Conservation (phyloP, 2,888 invertebrate genomes). For the Patella ulyssiponensis region DNA sequence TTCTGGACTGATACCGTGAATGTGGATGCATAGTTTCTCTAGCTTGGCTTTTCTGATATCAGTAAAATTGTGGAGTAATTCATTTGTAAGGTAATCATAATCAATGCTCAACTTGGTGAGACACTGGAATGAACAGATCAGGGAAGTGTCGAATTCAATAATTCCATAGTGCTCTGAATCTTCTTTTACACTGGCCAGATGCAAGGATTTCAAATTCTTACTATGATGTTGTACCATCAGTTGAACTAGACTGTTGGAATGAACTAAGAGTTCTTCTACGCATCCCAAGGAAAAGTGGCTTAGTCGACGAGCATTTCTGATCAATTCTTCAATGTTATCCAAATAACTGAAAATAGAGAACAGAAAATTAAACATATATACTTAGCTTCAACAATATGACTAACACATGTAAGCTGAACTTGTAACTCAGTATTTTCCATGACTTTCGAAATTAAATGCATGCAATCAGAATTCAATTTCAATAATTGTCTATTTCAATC, state of each 20-base stretch:
- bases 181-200: constrained; percentile 82
- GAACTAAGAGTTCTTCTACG: constrained; percentile 75
- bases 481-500: no score
- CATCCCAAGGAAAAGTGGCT: constrained; percentile 76
- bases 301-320: constrained; percentile 73
- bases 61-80: constrained; percentile 59
- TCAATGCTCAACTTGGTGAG: constrained; percentile 77
- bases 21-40: constrained; percentile 78
- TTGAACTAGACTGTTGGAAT: constrained; percentile 72
- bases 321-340: constrained; percentile 70
- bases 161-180: constrained; percentile 80
- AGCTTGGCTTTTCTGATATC: constrained; percentile 52
- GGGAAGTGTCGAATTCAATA: constrained; percentile 75
- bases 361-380: not conserved
- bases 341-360: constrained; percentile 20
- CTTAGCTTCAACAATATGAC: no score
- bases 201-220: constrained; percentile 77
- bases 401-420: no score
- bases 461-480: no score
- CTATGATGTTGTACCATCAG: constrained; percentile 74
- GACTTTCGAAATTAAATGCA: no score
- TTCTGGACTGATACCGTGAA: constrained; percentile 79
- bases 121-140: constrained; percentile 77
- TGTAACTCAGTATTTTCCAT: no score
- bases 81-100: constrained; percentile 68